Percentiles rank a stretch among this genome's conserved stretches.
These are phyloP conservation scores for Neostethus bicornis DNA, from an alignment of 2,797 vertebrate genomes.

Conservation along the genomic window DNA sequence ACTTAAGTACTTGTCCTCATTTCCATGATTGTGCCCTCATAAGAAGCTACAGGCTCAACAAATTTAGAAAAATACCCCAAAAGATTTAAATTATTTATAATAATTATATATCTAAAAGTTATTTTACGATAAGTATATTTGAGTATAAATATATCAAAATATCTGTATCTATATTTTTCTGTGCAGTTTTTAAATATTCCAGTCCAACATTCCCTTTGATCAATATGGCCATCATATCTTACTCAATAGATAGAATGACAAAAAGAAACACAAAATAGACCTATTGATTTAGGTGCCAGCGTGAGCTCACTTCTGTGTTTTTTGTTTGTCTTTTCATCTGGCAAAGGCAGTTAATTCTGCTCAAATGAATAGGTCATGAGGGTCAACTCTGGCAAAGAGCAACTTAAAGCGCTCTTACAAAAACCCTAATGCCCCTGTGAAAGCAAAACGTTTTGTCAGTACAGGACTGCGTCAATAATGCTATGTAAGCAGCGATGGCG, in stretches of 20 bases:
- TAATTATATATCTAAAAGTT: not conserved
- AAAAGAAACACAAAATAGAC: constrained; percentile 71
- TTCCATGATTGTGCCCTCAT: constrained; percentile 70
- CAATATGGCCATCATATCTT: constrained; percentile 65
- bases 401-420: constrained; percentile 75
- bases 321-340: constrained; percentile 82
- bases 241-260: constrained; percentile 56
- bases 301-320: constrained; percentile 76
- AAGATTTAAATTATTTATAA: constrained; percentile 33
- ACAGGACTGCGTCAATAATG: constrained; percentile 67
- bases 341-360: constrained; percentile 81
- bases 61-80: constrained; percentile 55
- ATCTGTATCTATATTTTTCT: constrained; percentile 28
- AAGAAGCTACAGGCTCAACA: constrained; percentile 46
- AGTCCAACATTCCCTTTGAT: constrained; percentile 39
- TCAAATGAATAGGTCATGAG: constrained; percentile 76
- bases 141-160: constrained; percentile 17
- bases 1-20: constrained; percentile 80
- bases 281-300: constrained; percentile 79
- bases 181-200: constrained; percentile 33
- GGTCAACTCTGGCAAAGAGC: constrained; percentile 78
- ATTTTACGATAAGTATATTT: constrained; percentile 9
- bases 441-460: constrained; percentile 78
- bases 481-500: constrained; percentile 58
- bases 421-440: constrained; percentile 74